A percentile compares a stretch with the other conserved stretches of the same genome.
Evolutionary conservation across 2,113 vertebrate species (phyloP).

Genomic region (Phasianus colchicus): DNA sequence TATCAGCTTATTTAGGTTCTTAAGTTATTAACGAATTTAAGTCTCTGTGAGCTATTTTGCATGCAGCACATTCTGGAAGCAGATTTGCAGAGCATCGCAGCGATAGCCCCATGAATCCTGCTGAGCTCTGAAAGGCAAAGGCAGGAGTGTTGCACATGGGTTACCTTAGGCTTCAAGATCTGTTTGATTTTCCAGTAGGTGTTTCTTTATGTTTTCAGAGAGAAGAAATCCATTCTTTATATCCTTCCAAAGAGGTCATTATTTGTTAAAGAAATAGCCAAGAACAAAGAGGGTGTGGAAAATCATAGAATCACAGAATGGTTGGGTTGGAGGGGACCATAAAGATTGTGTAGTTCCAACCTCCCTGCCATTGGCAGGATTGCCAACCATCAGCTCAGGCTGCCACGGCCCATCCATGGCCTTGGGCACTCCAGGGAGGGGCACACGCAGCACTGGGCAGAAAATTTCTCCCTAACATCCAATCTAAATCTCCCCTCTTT

Average conservation of each 20-base stretch:
- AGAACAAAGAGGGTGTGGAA: background rate
- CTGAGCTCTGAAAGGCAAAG: constrained; percentile 22
- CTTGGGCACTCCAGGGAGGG: no score
- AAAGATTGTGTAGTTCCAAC: no score
- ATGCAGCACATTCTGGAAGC: background rate
- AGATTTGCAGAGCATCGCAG: background rate
- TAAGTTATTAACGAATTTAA: constrained; percentile 65
- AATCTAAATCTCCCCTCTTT: no score
- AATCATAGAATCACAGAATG: background rate
- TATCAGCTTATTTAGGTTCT: constrained; percentile 63
- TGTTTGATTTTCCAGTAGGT: background rate
- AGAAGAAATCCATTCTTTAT: constrained; percentile 27
- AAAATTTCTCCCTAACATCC: no score
- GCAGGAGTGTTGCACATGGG: background rate
- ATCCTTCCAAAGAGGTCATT: background rate
- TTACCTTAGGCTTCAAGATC: constrained; percentile 39
- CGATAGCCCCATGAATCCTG: background rate
- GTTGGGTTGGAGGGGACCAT: no score
- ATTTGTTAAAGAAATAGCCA: background rate
- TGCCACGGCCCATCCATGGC: no score
- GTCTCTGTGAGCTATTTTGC: background rate
- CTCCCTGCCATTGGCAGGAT: no score
- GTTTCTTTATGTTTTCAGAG: constrained; percentile 19
- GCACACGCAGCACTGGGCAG: no score
- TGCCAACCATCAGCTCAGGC: no score